These are phyloP conservation scores for Artibeus lituratus DNA, from an alignment of 2,797 vertebrate genomes.

Conservation along the genomic window DNA sequence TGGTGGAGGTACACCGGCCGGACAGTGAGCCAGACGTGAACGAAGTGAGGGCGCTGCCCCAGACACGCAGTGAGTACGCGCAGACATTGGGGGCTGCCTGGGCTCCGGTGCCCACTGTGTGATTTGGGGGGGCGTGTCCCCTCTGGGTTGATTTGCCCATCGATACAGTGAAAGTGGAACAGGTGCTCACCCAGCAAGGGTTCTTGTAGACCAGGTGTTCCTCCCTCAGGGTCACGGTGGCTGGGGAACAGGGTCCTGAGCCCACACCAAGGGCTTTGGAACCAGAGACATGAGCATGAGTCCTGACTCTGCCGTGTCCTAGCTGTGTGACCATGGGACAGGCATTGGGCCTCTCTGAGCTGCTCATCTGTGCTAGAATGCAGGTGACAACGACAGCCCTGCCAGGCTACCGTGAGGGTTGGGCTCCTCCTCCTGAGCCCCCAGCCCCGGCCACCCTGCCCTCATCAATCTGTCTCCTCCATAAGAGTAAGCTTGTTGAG, in stretches of 20 bases:
- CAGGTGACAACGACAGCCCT: background rate
- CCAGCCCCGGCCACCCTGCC: too few species aligned
- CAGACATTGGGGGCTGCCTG: rapidly evolving
- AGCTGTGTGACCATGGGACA: background rate
- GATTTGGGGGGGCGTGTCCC: background rate
- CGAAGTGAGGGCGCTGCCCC: conserved; percentile 93
- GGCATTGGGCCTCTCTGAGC: background rate
- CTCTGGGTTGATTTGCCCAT: too few species aligned
- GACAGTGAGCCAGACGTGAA: conserved; percentile 96
- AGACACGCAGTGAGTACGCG: conserved; percentile 89
- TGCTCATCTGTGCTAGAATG: background rate
- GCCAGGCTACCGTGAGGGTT: rapidly evolving
- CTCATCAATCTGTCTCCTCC: too few species aligned
- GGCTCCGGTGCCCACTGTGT: rapidly evolving
- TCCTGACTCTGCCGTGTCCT: background rate
- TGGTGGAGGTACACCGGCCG: conserved; percentile 95
- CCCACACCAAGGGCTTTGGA: rapidly evolving
- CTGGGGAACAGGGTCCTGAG: background rate
- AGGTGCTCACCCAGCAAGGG: background rate
- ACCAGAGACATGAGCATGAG: background rate
- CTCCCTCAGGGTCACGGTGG: background rate
- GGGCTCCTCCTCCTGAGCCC: too few species aligned
- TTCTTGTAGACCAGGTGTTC: background rate
- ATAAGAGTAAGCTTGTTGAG: background rate
- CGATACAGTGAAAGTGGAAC: background rate